Percentiles rank a stretch among this genome's conserved stretches.
Evolutionary conservation across 2,888 invertebrate species (phyloP).

Genomic region (Brachyptera putata): DNA sequence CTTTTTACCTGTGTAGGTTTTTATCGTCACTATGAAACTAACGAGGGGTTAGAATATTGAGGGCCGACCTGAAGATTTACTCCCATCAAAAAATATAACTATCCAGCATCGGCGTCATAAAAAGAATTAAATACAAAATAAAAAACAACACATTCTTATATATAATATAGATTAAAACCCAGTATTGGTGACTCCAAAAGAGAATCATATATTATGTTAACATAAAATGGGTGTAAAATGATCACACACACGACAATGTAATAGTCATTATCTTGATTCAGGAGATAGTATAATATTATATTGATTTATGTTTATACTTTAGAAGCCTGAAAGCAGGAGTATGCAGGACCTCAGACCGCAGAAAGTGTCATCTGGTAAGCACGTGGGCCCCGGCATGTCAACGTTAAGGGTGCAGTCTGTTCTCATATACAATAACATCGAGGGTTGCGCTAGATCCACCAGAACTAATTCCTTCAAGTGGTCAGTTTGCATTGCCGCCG

Average conservation of each 20-base stretch:
- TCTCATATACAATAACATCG: too few relatives aligned
- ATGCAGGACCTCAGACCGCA: too few relatives aligned
- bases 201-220: not conserved
- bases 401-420: too few relatives aligned
- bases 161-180: not conserved
- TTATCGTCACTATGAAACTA: slow-evolving; percentile 20
- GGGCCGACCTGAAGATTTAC: slow-evolving; percentile 6
- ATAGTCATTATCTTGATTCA: too few relatives aligned
- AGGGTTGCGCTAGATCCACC: not conserved
- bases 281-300: too few relatives aligned
- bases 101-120: slow-evolving; percentile 10
- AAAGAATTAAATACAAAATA: slow-evolving; percentile 6
- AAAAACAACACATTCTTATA: slow-evolving; percentile 6
- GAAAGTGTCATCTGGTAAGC: too few relatives aligned
- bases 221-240: not conserved
- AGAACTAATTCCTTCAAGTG: not conserved
- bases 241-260: too few relatives aligned
- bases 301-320: too few relatives aligned
- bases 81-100: slow-evolving; percentile 19
- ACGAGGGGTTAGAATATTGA: slow-evolving; percentile 22
- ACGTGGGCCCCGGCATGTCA: too few relatives aligned
- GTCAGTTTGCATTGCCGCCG: slow-evolving; percentile 10
- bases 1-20: slow-evolving; percentile 22
- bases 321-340: too few relatives aligned
- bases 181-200: not conserved